These are phyloP conservation scores for Gandaritis pyraliata DNA, from an alignment of 2,888 invertebrate species.

Conservation along the genomic window DNA sequence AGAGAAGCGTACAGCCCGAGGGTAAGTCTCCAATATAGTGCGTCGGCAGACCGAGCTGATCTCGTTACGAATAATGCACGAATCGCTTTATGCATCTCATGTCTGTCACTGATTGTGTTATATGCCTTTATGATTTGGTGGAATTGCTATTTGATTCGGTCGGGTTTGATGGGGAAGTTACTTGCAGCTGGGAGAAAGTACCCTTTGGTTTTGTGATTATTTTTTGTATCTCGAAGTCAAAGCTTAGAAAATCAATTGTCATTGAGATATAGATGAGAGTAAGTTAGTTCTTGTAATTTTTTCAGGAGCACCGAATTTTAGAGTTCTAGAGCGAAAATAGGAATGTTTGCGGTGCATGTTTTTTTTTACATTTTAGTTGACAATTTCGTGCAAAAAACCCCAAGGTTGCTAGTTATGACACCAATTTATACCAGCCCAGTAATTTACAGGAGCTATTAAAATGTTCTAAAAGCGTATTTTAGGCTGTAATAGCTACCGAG, in stretches of 20 bases:
- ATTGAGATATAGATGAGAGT: no score
- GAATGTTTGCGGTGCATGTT: no score
- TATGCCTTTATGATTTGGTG: slow-evolving; percentile 35
- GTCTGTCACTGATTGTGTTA: slow-evolving; percentile 39
- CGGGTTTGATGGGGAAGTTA: slow-evolving; percentile 20
- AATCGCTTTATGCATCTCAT: slow-evolving; percentile 32
- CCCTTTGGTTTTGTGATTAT: neutral
- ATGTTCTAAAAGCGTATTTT: slow-evolving; percentile 29
- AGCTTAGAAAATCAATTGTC: no score
- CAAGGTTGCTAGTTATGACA: slow-evolving; percentile 16
- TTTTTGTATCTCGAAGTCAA: neutral
- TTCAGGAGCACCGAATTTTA: no score
- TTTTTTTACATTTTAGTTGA: no score
- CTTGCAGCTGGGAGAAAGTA: slow-evolving; percentile 1
- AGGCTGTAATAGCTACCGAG: slow-evolving; percentile 43
- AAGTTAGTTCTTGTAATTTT: no score
- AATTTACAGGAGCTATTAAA: slow-evolving; percentile 32
- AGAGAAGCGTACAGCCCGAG: slow-evolving; percentile 38
- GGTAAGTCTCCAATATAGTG: slow-evolving; percentile 52
- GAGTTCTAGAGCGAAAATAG: no score
- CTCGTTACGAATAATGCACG: slow-evolving; percentile 46
- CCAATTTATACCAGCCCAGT: slow-evolving; percentile 27
- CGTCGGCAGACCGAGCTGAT: slow-evolving; percentile 52
- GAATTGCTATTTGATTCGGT: slow-evolving; percentile 25
- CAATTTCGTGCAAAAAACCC: slow-evolving; percentile 11